A percentile compares a stretch with the other conserved stretches of the same genome.
These are phyloP conservation scores for Anguilla japonica DNA, from an alignment of 2,113 vertebrate genomes.

Conservation along the genomic window DNA sequence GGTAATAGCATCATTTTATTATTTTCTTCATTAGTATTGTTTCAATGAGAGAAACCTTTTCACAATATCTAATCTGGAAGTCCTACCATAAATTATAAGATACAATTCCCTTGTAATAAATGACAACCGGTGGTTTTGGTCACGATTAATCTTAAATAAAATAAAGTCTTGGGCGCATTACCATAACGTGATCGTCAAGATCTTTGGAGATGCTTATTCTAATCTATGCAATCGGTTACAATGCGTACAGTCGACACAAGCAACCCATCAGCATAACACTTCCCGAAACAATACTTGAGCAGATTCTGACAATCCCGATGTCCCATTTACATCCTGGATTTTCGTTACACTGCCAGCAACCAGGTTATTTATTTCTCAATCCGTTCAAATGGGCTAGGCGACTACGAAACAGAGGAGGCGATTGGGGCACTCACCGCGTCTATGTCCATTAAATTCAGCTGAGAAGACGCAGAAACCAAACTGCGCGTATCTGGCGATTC, in stretches of 20 bases:
- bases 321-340: neutral
- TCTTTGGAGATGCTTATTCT: neutral
- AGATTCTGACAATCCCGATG: neutral
- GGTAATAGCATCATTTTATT: neutral
- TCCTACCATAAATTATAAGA: neutral
- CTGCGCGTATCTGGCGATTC: slow-evolving; percentile 69
- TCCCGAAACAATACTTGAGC: neutral
- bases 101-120: neutral
- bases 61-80: neutral
- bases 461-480: slow-evolving; percentile 67
- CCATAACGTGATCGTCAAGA: neutral
- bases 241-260: neutral
- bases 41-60: neutral
- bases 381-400: neutral
- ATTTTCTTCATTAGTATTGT: too few species aligned
- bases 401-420: neutral
- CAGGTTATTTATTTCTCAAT: neutral
- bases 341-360: neutral
- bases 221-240: neutral
- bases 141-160: neutral
- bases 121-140: neutral
- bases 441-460: slow-evolving; percentile 70
- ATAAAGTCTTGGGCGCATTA: neutral
- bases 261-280: neutral
- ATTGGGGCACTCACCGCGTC: slow-evolving; percentile 61